Percentiles rank a stretch among this genome's conserved stretches.
Evolutionary conservation across 2,888 invertebrate genomes (phyloP).

Genomic region (Gastracanthus pulcherrimus): DNA sequence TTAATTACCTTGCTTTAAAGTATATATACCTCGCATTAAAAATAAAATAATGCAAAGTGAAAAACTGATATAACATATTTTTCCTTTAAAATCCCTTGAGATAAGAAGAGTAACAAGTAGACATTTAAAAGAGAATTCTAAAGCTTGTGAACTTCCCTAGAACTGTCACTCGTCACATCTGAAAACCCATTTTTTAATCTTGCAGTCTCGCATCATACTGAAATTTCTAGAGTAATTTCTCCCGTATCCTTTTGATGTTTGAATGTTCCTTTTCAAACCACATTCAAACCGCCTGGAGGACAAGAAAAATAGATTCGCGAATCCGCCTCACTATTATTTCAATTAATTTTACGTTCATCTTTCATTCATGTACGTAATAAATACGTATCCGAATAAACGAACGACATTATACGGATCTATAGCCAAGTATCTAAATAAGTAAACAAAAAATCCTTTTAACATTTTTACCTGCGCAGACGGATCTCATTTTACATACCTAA

Average conservation of each 20-base stretch:
- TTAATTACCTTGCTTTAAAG: too few relatives aligned
- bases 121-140: neutral
- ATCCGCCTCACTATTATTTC: too few relatives aligned
- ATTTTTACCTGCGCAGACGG: neutral
- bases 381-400: too few relatives aligned
- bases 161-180: neutral
- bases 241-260: neutral
- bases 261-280: neutral
- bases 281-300: neutral
- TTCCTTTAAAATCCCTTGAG: neutral
- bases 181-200: constrained; percentile 3
- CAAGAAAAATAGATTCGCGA: neutral
- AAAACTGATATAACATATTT: neutral
- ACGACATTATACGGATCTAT: too few relatives aligned
- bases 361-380: too few relatives aligned
- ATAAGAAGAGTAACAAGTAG: neutral
- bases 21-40: neutral
- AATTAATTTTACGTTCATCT: too few relatives aligned
- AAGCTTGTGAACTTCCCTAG: neutral
- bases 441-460: neutral
- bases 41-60: neutral
- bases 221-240: constrained; percentile 2
- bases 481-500: too few relatives aligned
- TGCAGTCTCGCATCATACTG: neutral
- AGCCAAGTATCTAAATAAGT: neutral